Base-by-base conservation (phyloP, 2,888 invertebrate species). In the Athetis lepigone region DNA sequence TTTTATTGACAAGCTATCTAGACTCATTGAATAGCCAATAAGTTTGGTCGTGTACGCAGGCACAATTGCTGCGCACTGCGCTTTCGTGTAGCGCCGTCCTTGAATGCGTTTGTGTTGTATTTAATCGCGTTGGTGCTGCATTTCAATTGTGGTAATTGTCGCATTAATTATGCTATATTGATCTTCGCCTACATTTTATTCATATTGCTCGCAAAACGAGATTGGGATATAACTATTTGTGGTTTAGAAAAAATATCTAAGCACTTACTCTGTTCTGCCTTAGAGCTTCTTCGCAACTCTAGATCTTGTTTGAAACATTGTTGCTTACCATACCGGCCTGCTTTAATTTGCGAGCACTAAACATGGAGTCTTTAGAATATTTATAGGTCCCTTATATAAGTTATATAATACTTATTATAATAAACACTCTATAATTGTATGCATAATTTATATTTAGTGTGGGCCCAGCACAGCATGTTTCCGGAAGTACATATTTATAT, bases 71-170 rank as follows among this genome's bases (percentile, higher is more conserved):
- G 63, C 69, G 63, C 60, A 43, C 59, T 70, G 65, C 67, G 71
- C 77, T 81, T 81, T 81, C 75, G 63, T 77, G 75, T 75, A 67
- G 47, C 50, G 43, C 61, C 79, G 89, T 86, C 90, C 89, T 91
- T 89, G 88, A 79, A 71, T 81, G 81, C 80, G 83, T 83, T 85
- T 84, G 60, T 42, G 54, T 66, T 61, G 79, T 74, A 82, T 82
- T 77, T 77, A 80, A 77, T 75, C 77, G 70, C 63, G 80, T 60
- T 69, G 82, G 70, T 64, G 80, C 60, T 70, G 82, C 83, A 84
- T 86, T 85, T 84, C 84, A 89, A 87, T 89, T 72, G 68, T 64
- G 43, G 43, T 66, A 79, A 76, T 75, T 68, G 47, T 49, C 51
- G 61, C 71, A 65, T 74, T 70, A 74, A 73, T 72, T 72, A 66